Base-by-base conservation (phyloP, 2,797 vertebrate species). In the Rhinogobio ventralis region DNA sequence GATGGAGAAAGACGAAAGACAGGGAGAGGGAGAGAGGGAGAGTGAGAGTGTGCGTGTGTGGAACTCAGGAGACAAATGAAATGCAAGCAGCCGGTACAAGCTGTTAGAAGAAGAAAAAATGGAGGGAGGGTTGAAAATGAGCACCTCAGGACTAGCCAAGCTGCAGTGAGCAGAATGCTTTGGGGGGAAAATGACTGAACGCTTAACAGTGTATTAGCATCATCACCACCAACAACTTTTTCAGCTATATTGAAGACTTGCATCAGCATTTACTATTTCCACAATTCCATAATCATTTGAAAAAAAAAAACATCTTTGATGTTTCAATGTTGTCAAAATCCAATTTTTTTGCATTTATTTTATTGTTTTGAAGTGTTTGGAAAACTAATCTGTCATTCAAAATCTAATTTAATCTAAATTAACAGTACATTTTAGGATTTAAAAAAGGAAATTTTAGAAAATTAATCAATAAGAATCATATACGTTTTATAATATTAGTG, bases 1-100 rank as follows among this genome's bases (percentile, higher is more conserved):
- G 60, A 73, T 51, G 79, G 73, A 67, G 62, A 62, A 83, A 51
- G 55, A 46, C 7, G 49, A 68, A 23, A 77, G 51, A 82, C 51
- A 23, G 69, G 46, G 3, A 46, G 33, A 66, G 72, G 19, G 20
- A 73, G n/a, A 60, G 33, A 51, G 57, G 19, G 19, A 72, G 67
- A 45, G 66, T 19, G 36, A 9, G 60, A 20, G 62, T 57, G 53
- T 55, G 53, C 23, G 53, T 55, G 53, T 55, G 20, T 55, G 53
- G 51, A 49, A 62, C 9, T 46, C 28, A 19, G 60, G 51, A 73
- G 76, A 79, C 76, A 79, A 79, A 85, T 79, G 42, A 78, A 73
- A 57, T 25, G 66, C 46, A 67, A 71, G 66, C 46, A 39, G 55
- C 45, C 19, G 45, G 81, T 83, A 64, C 75, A 73, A 49, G 81